These are phyloP conservation scores for Brachypalpus laphriformis DNA, from an alignment of 2,888 invertebrate species.

Conservation along the genomic window DNA sequence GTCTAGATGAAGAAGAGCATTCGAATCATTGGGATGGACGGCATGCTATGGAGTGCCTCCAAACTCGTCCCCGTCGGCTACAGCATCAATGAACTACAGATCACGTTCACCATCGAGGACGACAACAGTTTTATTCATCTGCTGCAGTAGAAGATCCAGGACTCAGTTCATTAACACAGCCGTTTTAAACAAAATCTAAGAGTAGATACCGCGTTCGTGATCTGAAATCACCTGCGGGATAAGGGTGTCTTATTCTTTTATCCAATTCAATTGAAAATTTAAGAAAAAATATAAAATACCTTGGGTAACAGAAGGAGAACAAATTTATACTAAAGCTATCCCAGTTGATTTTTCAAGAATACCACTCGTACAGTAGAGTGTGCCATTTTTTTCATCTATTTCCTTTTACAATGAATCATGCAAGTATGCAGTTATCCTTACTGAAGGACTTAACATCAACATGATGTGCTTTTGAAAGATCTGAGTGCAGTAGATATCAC, in stretches of 20 bases:
- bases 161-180: slow-evolving; percentile 98
- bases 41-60: slow-evolving; percentile 97
- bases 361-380: no score
- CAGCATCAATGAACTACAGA: slow-evolving; percentile 97
- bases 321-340: slow-evolving; percentile 60
- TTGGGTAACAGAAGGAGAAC: slow-evolving; percentile 38
- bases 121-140: slow-evolving; percentile 97
- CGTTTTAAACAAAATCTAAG: slow-evolving; percentile 98
- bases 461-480: no score
- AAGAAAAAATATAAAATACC: slow-evolving; percentile 19
- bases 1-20: slow-evolving; percentile 92
- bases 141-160: slow-evolving; percentile 93
- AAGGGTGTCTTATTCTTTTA: slow-evolving; percentile 35
- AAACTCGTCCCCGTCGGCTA: slow-evolving; percentile 97
- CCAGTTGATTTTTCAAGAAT: no score
- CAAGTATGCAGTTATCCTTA: no score
- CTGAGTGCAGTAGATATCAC: no score
- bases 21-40: slow-evolving; percentile 93
- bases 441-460: no score
- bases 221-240: slow-evolving; percentile 24
- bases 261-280: slow-evolving; percentile 34
- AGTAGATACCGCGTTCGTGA: slow-evolving; percentile 15
- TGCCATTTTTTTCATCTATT: no score
- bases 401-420: no score
- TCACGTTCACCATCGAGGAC: slow-evolving; percentile 97